Percentiles rank a stretch among this genome's conserved stretches.
Evolutionary conservation across 2,113 vertebrate species (phyloP).

Genomic region (Coregonus clupeaformis): DNA sequence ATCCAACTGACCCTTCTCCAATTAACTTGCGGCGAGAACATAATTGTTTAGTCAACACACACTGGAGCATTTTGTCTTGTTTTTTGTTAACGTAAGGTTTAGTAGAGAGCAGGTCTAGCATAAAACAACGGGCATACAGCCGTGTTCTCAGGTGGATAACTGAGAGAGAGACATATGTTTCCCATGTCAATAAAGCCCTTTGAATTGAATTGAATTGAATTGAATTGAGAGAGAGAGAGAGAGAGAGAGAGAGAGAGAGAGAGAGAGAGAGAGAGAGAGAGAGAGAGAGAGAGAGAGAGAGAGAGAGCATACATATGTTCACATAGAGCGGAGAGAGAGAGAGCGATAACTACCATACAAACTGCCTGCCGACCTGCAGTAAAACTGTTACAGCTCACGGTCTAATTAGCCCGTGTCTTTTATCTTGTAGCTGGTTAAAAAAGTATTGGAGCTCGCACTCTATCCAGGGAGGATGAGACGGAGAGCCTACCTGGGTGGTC

Average conservation of each 20-base stretch:
- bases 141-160: no score
- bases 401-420: not conserved
- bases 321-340: no score
- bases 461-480: constrained; percentile 6
- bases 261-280: not conserved
- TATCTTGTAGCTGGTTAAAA: not conserved
- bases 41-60: constrained; percentile 1
- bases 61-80: not conserved
- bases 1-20: no score
- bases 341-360: not conserved
- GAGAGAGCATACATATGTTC: no score
- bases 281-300: no score
- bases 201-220: no score
- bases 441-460: not conserved
- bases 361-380: not conserved
- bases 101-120: no score
- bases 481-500: constrained; percentile 39
- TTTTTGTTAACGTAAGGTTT: no score
- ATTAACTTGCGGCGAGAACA: not conserved
- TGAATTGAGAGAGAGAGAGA: no score
- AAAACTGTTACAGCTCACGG: not conserved
- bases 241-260: not conserved
- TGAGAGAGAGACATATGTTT: no score
- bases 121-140: no score
- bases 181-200: no score